phyloP scores from a whole-genome alignment of 2,888 invertebrate genomes.

The Nomada fabriciana region DNA sequence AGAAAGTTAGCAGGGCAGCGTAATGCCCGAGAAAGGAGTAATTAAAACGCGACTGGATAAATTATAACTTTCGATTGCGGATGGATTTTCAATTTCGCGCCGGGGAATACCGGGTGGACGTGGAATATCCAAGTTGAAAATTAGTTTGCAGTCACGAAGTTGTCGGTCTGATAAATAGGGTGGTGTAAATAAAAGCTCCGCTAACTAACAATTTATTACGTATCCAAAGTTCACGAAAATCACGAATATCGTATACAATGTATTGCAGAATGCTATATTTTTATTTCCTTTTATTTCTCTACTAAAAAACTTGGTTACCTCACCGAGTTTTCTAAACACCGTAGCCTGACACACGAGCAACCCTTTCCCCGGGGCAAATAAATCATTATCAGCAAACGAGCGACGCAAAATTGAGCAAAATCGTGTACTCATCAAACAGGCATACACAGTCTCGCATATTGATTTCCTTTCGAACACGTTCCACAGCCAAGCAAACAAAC shows the following conservation, averaged over 20 bases:
- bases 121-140: constrained; percentile 35
- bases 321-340: no score
- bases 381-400: constrained; percentile 10
- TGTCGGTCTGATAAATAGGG: constrained; percentile 3
- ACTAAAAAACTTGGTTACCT: no score
- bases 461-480: constrained; percentile 10
- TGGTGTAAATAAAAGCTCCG: constrained; percentile 22
- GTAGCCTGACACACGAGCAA: no score
- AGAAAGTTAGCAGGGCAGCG: constrained; percentile 17
- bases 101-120: neutral
- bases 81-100: constrained; percentile 46
- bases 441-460: neutral
- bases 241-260: neutral
- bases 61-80: constrained; percentile 54
- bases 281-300: no score
- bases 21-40: constrained; percentile 31
- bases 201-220: constrained; percentile 13
- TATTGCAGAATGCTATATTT: no score
- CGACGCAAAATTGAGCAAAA: constrained; percentile 5
- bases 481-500: constrained; percentile 10
- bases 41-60: constrained; percentile 52
- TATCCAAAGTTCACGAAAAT: neutral
- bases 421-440: neutral
- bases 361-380: neutral
- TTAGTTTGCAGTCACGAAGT: constrained; percentile 38